Evolutionary conservation across 2,888 invertebrate species (phyloP).

Genomic region (Argynnis bischoffii): DNA sequence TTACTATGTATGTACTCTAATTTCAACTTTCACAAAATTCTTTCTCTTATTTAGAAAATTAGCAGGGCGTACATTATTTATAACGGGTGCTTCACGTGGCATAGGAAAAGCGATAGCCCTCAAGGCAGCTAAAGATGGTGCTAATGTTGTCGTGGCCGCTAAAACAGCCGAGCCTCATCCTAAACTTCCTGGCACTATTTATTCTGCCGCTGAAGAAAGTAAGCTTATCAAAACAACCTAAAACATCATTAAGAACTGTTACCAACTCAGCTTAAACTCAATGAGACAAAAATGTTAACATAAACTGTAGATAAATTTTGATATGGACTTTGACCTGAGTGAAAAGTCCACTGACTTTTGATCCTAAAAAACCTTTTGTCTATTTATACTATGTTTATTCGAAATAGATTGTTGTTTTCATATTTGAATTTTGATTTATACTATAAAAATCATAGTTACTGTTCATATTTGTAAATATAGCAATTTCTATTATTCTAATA

Average conservation of each 20-base stretch:
- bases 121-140: constrained; percentile 95
- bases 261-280: too few relatives aligned
- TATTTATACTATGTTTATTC: neutral
- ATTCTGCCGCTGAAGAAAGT: constrained; percentile 95
- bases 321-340: constrained; percentile 43
- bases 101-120: constrained; percentile 97
- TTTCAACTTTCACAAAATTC: constrained; percentile 40
- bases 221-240: constrained; percentile 50
- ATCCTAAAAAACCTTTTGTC: constrained; percentile 3
- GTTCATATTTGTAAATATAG: neutral
- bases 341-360: constrained; percentile 38
- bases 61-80: constrained; percentile 95
- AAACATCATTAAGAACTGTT: too few relatives aligned
- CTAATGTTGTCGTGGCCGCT: constrained; percentile 94
- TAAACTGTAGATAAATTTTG: neutral
- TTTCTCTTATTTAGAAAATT: constrained; percentile 67
- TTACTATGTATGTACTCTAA: constrained; percentile 20
- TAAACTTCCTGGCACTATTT: constrained; percentile 95
- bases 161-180: constrained; percentile 96
- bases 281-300: neutral
- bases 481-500: neutral
- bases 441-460: neutral
- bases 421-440: neutral
- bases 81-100: constrained; percentile 97
- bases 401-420: too few relatives aligned